A percentile compares a stretch with the other conserved stretches of the same genome.
Conservation (phyloP, 2,888 invertebrate species). For the Girardia tigrina region DNA sequence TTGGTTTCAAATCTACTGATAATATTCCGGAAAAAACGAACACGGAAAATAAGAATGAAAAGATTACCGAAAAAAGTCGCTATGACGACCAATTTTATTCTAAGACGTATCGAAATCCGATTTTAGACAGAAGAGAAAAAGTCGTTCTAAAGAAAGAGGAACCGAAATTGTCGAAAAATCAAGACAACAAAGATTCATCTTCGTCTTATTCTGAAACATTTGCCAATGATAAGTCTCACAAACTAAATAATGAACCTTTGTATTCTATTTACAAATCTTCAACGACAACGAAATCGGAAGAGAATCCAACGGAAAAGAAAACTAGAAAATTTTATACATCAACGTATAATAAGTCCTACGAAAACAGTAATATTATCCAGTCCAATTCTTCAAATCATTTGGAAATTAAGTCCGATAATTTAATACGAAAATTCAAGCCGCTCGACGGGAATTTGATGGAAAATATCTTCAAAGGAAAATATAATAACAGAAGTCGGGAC, state of each 20-base stretch:
- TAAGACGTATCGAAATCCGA: neutral
- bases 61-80: neutral
- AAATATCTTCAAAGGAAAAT: neutral
- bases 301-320: neutral
- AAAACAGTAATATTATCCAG: neutral
- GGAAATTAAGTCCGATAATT: neutral
- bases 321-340: neutral
- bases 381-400: neutral
- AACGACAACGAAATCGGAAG: neutral
- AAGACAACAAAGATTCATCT: neutral
- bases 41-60: neutral
- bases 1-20: neutral
- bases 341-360: neutral
- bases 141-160: neutral
- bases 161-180: neutral
- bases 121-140: neutral
- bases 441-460: neutral
- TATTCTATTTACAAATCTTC: neutral
- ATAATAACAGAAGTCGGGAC: neutral
- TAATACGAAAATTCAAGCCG: neutral
- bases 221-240: neutral
- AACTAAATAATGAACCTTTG: neutral
- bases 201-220: neutral
- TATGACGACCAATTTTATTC: constrained; percentile 7
- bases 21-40: neutral